A percentile compares a stretch with the other conserved stretches of the same genome.
phyloP scores from a whole-genome alignment of 92 coral and sea anemone genomes.

The Palythoa caribaeorum region DNA sequence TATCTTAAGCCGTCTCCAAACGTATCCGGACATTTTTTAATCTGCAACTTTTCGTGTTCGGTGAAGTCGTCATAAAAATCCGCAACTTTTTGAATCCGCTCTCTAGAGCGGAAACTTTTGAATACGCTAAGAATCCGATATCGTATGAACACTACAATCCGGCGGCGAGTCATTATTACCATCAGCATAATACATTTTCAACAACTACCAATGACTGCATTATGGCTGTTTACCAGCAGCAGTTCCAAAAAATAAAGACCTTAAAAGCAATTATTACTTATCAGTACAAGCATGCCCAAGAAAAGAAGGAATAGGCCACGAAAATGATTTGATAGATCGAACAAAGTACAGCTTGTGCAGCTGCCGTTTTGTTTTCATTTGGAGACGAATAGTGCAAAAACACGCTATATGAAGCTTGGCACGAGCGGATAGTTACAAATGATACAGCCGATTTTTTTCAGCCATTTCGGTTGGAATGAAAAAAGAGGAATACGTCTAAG shows the following conservation, averaged over 20 bases:
- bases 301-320: background rate
- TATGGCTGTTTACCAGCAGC: background rate
- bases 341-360: background rate
- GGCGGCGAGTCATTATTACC: background rate
- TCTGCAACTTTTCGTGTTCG: too few relatives aligned
- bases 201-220: too few relatives aligned
- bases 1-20: too few relatives aligned
- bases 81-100: too few relatives aligned
- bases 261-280: background rate
- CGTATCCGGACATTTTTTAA: too few relatives aligned
- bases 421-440: conserved; percentile 1
- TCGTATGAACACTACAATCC: too few relatives aligned
- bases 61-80: too few relatives aligned
- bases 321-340: background rate
- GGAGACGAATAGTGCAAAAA: background rate
- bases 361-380: background rate
- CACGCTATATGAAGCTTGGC: background rate
- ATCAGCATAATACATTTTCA: background rate
- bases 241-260: conserved; percentile 5
- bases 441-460: conserved; percentile 22
- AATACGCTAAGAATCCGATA: too few relatives aligned
- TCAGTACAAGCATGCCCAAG: background rate
- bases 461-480: conserved; percentile 39
- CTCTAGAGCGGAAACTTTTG: too few relatives aligned
- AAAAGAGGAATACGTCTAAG: conserved; percentile 25